These are phyloP conservation scores for Armadillidium nasatum DNA, from an alignment of 1,140 invertebrate species.

Conservation along the genomic window DNA sequence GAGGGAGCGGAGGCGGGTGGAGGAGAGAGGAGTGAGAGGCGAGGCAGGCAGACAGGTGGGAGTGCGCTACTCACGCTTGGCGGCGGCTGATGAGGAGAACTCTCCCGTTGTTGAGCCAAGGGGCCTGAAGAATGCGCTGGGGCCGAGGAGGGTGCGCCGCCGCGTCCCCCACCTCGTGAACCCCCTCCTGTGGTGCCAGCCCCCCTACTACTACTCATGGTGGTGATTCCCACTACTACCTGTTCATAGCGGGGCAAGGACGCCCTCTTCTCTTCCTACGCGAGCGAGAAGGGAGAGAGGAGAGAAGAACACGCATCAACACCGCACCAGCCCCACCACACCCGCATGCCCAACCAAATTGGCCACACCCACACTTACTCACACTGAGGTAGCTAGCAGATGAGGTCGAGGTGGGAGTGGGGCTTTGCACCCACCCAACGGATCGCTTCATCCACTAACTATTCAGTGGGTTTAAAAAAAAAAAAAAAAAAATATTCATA, in stretches of 20 bases:
- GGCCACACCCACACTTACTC: conserved; percentile 2
- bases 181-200: background rate
- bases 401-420: too few species aligned
- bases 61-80: background rate
- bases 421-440: too few species aligned
- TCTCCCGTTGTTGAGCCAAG: background rate
- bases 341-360: conserved; percentile 1
- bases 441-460: too few species aligned
- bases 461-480: too few species aligned
- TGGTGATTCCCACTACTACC: background rate
- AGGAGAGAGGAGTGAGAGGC: conserved; percentile 3
- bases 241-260: conserved; percentile 8
- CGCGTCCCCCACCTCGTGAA: background rate
- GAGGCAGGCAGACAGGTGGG: conserved; percentile 9
- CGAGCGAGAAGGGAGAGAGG: background rate
- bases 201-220: background rate
- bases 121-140: background rate
- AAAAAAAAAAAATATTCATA: too few species aligned
- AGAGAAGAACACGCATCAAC: background rate
- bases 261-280: conserved; percentile 7
- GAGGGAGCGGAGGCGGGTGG: conserved; percentile 6
- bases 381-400: background rate
- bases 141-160: background rate
- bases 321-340: background rate
- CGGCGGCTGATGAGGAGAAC: background rate